Conservation (phyloP, 1,140 invertebrate genomes). For the Aphelinus certus region DNA sequence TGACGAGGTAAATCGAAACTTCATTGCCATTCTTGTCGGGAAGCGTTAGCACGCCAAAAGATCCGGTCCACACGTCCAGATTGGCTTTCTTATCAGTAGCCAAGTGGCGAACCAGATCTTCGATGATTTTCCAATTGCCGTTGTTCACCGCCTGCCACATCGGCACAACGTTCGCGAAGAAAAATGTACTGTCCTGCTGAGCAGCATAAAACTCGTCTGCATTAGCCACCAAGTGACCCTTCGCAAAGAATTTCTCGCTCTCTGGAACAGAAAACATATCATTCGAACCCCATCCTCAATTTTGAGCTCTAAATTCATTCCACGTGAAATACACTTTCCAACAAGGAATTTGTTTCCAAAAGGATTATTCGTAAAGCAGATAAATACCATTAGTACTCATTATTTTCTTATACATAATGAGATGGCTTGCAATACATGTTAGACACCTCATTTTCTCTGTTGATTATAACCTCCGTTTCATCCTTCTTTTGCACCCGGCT, state of each 20-base stretch:
- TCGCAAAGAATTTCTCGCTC: slow-evolving; percentile 59
- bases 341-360: no score
- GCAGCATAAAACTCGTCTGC: slow-evolving; percentile 72
- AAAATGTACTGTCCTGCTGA: slow-evolving; percentile 73
- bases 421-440: no score
- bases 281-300: no score
- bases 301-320: no score
- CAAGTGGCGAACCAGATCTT: slow-evolving; percentile 60
- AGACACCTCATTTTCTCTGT: no score
- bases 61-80: slow-evolving; percentile 65
- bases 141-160: slow-evolving; percentile 37
- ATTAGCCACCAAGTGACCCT: slow-evolving; percentile 76
- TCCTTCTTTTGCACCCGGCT: no score
- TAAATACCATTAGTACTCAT: no score
- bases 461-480: no score
- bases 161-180: slow-evolving; percentile 70
- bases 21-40: neutral
- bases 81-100: slow-evolving; percentile 41
- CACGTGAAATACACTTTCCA: no score
- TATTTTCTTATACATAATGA: no score
- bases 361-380: no score
- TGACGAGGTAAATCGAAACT: neutral
- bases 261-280: no score
- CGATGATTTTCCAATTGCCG: slow-evolving; percentile 71
- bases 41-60: slow-evolving; percentile 56